Evolutionary conservation across 1,140 invertebrate species (phyloP), one percentile per base, ranked within the genome.

Genomic region (Drosophila kanapiae): DNA sequence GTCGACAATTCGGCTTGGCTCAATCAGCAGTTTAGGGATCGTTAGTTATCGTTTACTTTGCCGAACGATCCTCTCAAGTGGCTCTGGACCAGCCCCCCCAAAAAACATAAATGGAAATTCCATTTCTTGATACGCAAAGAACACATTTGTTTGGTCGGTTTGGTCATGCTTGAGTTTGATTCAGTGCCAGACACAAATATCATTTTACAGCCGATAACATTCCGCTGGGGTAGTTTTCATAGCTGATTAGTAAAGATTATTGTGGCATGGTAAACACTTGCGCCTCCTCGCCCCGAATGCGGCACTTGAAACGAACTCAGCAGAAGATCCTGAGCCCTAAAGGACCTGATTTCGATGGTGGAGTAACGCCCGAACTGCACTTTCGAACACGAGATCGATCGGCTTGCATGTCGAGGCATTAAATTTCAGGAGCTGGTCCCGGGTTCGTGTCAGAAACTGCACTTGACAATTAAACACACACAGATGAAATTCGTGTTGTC

Each of bases 231-330:
- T 54, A 67, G 77, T 78, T 79, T 84, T 57, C 67, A 88, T 74
- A 67, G 75, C 67, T 84, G 85, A 88, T 88, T 88, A 88, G 85
- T 90, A 78, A 62, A 84, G 83, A 88, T 88, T 81, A 84, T 74
- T 78, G 63, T 60, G 64, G 75, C 75, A 88, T 78, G 78, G 80
- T 78, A 88, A 84, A 81, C 85, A 88, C 75, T 78, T 83, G 74
- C 63, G 68, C 78, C 65, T 71, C 43, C 29, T 33, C 43, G 53
- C 56, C 35, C 51, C 40, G 35, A 47, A 67, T 49, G 65, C 56
- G 61, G 45, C 61, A 82, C 78, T 85, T 85, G 85, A 88, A 90
- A 85, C 65, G 72, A 16, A 16, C 64, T 69, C 48, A 60, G 29
- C 37, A 16, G 38, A 9, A 37, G 33, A 54, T 54, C 51, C 33